Evolutionary conservation across 2,797 vertebrate genomes (phyloP).

Genomic region (Rhynchonycteris naso): DNA sequence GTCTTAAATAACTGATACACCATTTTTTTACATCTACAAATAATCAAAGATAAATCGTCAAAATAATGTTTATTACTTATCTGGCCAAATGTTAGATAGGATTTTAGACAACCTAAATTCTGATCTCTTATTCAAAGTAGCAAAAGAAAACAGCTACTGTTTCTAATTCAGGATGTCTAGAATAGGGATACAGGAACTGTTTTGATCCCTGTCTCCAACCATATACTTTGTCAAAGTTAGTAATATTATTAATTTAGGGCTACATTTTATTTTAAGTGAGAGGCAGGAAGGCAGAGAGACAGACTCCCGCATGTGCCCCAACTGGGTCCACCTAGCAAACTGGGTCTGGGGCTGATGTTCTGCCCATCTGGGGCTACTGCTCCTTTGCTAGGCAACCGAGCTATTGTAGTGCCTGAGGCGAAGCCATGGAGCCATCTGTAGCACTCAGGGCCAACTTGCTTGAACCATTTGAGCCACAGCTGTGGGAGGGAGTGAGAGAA

Average conservation of each 20-base stretch:
- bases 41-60: neutral
- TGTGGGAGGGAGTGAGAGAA: too few relatives aligned
- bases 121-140: constrained; percentile 21
- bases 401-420: too few relatives aligned
- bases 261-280: neutral
- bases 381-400: too few relatives aligned
- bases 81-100: constrained; percentile 8
- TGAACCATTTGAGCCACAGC: too few relatives aligned
- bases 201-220: neutral
- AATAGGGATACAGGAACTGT: neutral
- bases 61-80: constrained; percentile 56
- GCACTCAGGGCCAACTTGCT: too few relatives aligned
- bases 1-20: constrained; percentile 1
- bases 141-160: neutral
- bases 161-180: neutral
- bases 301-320: too few relatives aligned
- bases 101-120: constrained; percentile 22
- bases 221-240: neutral
- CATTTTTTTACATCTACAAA: constrained; percentile 1
- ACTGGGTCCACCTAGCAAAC: too few relatives aligned
- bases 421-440: too few relatives aligned
- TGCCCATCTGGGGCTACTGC: too few relatives aligned
- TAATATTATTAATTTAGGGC: constrained; percentile 9
- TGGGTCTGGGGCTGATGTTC: too few relatives aligned
- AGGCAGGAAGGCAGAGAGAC: too few relatives aligned